Conservation (phyloP, 2,888 invertebrate genomes). For the Parnassius orleans region DNA sequence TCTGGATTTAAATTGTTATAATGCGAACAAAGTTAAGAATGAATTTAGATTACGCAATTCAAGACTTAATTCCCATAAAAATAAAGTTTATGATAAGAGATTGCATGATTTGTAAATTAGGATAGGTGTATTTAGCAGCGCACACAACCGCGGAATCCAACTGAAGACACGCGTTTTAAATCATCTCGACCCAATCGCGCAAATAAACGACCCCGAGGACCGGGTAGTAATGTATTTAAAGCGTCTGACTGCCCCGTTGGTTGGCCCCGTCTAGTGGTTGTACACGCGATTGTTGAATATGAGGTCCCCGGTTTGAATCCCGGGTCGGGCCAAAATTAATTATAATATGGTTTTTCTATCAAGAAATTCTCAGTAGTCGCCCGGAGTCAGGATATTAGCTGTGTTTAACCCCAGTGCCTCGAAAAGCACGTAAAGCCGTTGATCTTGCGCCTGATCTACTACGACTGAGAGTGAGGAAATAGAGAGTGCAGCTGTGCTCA, state of each 20-base stretch:
- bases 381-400: too few relatives aligned
- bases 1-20: constrained; percentile 52
- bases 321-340: too few relatives aligned
- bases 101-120: constrained; percentile 33
- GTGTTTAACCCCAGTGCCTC: too few relatives aligned
- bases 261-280: neutral
- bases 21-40: constrained; percentile 39
- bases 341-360: too few relatives aligned
- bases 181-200: constrained; percentile 66
- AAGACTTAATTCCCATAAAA: neutral
- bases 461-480: too few relatives aligned
- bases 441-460: too few relatives aligned
- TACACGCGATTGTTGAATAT: neutral
- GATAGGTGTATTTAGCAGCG: constrained; percentile 31
- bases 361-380: too few relatives aligned
- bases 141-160: constrained; percentile 56
- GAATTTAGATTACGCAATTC: constrained; percentile 25
- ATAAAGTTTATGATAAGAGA: constrained; percentile 1
- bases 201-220: constrained; percentile 36
- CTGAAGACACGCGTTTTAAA: constrained; percentile 70
- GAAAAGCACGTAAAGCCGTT: too few relatives aligned
- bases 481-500: too few relatives aligned
- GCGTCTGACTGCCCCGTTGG: too few relatives aligned
- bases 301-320: too few relatives aligned
- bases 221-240: constrained; percentile 28